Evolutionary conservation across 2,888 invertebrate species (phyloP), one percentile per base, ranked within the genome.

Genomic region (Trypoxylon attenuatum): DNA sequence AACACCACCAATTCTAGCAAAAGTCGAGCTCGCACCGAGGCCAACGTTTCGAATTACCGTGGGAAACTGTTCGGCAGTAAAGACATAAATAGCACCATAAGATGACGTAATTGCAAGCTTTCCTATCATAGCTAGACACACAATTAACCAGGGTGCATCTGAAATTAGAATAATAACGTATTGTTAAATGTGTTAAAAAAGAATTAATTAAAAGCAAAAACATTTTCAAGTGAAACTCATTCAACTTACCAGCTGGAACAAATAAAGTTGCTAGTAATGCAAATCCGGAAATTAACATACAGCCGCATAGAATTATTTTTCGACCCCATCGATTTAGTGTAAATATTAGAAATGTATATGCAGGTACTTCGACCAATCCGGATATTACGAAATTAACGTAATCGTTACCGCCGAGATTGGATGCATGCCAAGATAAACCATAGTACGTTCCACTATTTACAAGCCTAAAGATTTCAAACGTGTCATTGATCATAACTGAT

Each of bases 391-490:
- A 94, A 85, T 93, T 94, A n/a, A 93, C 76, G 75, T 92, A 91
- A 55, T 91, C 90, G 83, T 93, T 92, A 22, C 92, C 93, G 5
- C 92, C 93, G 51, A 94, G 89, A 79, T 90, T 91, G 47, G 91
- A 91, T 2, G 93, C 92, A 81, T 92, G 93, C 91, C 94, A 92
- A 0, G 94, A 93, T 5, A 94, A 87, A 0, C 94, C 94, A 79
- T 94, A 94, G 85, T 94, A 94, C 5, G 93, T 92, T 60, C 92
- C 92, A 76, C 93, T 93, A 80, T 92, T 93, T 15, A 93, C 93
- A 83, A 94, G 91, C 91, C 91, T 90, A 76, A n/a, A 70, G 60
- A 49, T 62, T 57, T 15, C 6, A n/a, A n/a, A n/a, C n/a, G n/a
- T n/a, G n/a, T n/a, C n/a, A n/a, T n/a, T n/a, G n/a, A n/a, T n/a